Percentiles rank a stretch among this genome's conserved stretches.
phyloP scores from a whole-genome alignment of 2,113 vertebrate genomes.

The Rousettus leschenaultii region DNA sequence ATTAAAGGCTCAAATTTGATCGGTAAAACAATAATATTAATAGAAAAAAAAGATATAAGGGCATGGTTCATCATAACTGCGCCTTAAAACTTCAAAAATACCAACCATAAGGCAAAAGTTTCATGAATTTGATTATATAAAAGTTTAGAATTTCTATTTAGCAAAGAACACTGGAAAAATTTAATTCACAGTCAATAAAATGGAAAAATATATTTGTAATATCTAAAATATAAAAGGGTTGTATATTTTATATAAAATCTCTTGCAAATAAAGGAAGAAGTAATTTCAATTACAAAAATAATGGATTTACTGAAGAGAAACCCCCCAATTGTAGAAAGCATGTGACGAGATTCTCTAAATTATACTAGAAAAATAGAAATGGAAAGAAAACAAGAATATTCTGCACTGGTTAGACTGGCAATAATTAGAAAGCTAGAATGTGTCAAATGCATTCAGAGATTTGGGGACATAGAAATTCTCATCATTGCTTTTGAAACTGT shows the following conservation, averaged over 20 bases:
- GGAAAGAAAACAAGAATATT: background rate
- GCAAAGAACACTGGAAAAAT: background rate
- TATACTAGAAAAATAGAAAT: background rate
- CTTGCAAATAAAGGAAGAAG: background rate
- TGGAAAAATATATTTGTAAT: background rate
- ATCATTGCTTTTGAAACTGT: background rate
- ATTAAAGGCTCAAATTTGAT: conserved; percentile 1
- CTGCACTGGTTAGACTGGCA: background rate
- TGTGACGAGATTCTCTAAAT: background rate
- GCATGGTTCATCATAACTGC: background rate
- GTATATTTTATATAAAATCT: background rate
- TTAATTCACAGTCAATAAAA: background rate
- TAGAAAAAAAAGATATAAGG: background rate
- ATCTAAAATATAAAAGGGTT: background rate
- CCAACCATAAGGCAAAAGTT: background rate
- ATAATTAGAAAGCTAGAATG: background rate
- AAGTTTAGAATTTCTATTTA: background rate
- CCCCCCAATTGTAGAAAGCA: background rate
- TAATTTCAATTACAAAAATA: background rate
- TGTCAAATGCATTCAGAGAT: background rate
- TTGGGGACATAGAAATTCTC: background rate
- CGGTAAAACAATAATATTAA: background rate
- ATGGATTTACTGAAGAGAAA: background rate
- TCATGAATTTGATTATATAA: background rate
- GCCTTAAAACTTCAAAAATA: background rate